Evolutionary conservation across 2,113 vertebrate genomes (phyloP).

Genomic region (Calyptommatus sinebrachiatus): DNA sequence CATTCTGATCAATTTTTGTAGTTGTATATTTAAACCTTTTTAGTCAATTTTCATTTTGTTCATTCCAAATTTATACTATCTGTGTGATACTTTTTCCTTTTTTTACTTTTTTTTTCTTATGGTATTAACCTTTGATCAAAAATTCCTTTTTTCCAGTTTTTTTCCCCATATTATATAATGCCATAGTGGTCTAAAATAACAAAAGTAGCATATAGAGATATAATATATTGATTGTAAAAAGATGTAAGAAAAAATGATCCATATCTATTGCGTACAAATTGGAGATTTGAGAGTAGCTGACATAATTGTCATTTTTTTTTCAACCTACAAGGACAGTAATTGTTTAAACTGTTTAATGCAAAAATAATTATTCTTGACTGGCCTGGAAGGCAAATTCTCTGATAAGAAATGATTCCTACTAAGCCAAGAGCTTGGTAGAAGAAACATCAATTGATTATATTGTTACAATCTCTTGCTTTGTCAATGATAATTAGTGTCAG

Average conservation of each 20-base stretch:
- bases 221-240: not conserved
- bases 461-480: conserved; percentile 2
- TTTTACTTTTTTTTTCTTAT: too few species aligned
- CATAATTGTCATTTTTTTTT: not conserved
- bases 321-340: fast-evolving
- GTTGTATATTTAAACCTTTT: not conserved
- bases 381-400: not conserved
- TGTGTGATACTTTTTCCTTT: too few species aligned
- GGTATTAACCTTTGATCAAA: too few species aligned
- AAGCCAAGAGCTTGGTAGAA: not conserved
- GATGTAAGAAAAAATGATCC: not conserved
- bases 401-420: conserved; percentile 3
- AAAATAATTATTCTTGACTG: not conserved
- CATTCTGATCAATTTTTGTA: not conserved
- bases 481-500: conserved; percentile 63
- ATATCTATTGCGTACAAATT: fast-evolving
- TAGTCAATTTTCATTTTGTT: not conserved
- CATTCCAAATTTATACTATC: too few species aligned
- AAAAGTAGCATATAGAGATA: not conserved
- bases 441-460: conserved; percentile 1
- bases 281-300: fast-evolving
- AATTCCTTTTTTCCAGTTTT: too few species aligned
- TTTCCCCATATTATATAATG: not conserved
- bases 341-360: not conserved
- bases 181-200: not conserved